Evolutionary conservation across 2,888 invertebrate genomes (phyloP).

Genomic region (Aromia moschata): DNA sequence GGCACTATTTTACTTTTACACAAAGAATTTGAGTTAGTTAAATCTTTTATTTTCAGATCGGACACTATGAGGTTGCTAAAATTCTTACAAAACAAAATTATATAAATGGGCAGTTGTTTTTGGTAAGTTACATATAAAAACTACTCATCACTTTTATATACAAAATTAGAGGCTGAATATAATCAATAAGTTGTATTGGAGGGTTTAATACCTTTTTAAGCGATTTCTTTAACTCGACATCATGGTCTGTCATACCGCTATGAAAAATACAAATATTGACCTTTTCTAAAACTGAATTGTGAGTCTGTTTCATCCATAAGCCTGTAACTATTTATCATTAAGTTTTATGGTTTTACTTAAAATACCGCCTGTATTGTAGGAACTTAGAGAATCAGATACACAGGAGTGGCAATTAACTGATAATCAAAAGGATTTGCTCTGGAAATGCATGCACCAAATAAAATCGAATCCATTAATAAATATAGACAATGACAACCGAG

Average conservation of each 20-base stretch:
- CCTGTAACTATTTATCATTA: too few relatives aligned
- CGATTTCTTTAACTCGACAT: too few relatives aligned
- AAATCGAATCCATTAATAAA: neutral
- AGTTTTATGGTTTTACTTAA: too few relatives aligned
- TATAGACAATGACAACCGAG: neutral
- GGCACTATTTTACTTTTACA: too few relatives aligned
- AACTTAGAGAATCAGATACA: neutral
- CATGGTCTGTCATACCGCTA: too few relatives aligned
- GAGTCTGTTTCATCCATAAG: too few relatives aligned
- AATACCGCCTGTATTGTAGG: slow-evolving; percentile 6
- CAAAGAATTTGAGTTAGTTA: neutral
- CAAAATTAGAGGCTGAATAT: too few relatives aligned
- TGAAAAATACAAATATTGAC: too few relatives aligned
- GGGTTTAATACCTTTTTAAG: too few relatives aligned
- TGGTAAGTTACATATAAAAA: slow-evolving; percentile 22
- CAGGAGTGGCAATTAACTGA: neutral
- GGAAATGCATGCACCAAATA: slow-evolving; percentile 5
- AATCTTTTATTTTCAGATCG: slow-evolving; percentile 18
- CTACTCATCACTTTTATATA: too few relatives aligned
- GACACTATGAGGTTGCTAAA: slow-evolving; percentile 24
- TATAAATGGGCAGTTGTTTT: slow-evolving; percentile 20
- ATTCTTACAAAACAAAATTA: slow-evolving; percentile 25
- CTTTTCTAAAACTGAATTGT: too few relatives aligned
- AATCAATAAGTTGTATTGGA: too few relatives aligned
- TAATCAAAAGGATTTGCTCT: neutral